Conservation (phyloP, 2,888 invertebrate species). For the Cephus rjabovi region DNA sequence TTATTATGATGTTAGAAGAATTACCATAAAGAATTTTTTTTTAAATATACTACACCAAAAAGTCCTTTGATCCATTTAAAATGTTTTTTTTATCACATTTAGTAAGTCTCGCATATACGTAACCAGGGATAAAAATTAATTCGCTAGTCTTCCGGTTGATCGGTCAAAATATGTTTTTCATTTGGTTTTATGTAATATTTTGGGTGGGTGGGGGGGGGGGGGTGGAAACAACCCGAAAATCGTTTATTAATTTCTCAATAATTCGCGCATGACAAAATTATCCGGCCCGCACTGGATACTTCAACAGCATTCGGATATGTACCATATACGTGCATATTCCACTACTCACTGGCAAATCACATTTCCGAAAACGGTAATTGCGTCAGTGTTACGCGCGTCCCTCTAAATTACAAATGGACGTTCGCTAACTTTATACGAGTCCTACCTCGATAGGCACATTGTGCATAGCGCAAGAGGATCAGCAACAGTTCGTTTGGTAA, state of each 20-base stretch:
- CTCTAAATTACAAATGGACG: constrained; percentile 54
- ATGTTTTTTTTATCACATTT: background rate
- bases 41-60: background rate
- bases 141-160: background rate
- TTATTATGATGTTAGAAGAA: too few relatives aligned
- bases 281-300: constrained; percentile 18
- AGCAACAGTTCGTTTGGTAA: background rate
- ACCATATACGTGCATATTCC: background rate
- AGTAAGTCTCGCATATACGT: background rate
- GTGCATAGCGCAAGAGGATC: background rate
- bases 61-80: background rate
- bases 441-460: background rate
- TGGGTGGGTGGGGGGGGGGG: too few relatives aligned
- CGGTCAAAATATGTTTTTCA: background rate
- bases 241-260: background rate
- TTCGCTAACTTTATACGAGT: constrained; percentile 43
- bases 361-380: constrained; percentile 51
- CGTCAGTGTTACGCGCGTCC: constrained; percentile 50
- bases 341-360: constrained; percentile 43
- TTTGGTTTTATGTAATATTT: background rate
- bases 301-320: background rate
- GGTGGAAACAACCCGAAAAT: background rate
- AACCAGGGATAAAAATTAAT: background rate
- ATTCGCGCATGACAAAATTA: constrained; percentile 47
- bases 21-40: background rate